Percentiles rank a stretch among this genome's conserved stretches.
Conservation (phyloP, 2,797 vertebrate genomes). For the Dromococcyx pavoninus region DNA sequence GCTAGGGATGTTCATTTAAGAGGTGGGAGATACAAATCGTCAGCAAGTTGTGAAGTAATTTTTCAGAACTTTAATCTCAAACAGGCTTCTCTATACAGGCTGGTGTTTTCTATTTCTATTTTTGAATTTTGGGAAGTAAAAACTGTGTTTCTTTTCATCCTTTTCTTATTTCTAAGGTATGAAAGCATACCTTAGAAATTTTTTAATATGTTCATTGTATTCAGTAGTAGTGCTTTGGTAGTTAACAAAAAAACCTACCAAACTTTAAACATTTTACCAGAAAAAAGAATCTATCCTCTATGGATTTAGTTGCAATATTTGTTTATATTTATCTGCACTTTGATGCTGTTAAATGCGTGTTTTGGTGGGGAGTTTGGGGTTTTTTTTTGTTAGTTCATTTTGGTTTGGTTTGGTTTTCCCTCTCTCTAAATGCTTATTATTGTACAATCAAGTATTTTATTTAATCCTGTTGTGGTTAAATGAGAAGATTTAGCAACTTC, state of each 20-base stretch:
- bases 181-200: background rate
- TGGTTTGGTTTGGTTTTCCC: background rate
- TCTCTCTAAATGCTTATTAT: background rate
- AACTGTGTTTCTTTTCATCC: background rate
- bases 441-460: background rate
- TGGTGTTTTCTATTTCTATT: background rate
- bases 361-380: too few species aligned
- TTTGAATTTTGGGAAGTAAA: background rate
- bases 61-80: background rate
- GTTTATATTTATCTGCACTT: background rate
- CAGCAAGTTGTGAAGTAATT: background rate
- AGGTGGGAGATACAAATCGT: background rate
- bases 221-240: background rate
- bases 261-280: background rate
- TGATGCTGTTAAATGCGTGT: background rate
- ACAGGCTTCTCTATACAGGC: background rate
- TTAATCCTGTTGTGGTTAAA: conserved; percentile 35
- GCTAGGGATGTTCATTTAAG: background rate
- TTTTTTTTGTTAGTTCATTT: too few species aligned
- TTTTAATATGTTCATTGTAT: background rate
- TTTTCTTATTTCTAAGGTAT: background rate
- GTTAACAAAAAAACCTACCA: background rate
- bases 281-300: background rate
- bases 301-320: background rate
- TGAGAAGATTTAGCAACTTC: background rate